phyloP scores from a whole-genome alignment of 1,140 invertebrate genomes.

The Panagrolaimus sp. region DNA sequence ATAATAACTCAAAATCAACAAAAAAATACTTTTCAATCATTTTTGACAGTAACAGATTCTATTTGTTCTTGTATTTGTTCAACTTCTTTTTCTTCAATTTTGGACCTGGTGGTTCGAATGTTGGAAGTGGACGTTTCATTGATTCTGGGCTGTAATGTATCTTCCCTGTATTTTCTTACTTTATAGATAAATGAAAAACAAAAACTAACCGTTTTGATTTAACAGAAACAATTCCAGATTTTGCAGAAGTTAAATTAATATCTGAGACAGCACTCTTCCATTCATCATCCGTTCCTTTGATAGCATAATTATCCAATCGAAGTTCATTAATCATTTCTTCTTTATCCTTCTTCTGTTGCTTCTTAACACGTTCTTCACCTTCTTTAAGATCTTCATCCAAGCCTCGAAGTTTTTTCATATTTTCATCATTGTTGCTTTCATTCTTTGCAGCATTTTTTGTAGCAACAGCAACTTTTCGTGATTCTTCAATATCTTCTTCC shows the following conservation, averaged over 20 bases:
- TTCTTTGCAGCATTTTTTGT: not conserved
- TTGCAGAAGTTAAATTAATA: constrained; percentile 24
- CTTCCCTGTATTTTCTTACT: not conserved
- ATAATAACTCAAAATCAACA: too few relatives aligned
- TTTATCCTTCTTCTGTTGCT: constrained; percentile 32
- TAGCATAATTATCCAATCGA: constrained; percentile 24
- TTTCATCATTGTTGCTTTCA: not conserved
- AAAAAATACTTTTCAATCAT: too few relatives aligned
- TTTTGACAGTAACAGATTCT: constrained; percentile 65
- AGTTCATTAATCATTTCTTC: constrained; percentile 26
- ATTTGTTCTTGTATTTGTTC: constrained; percentile 7
- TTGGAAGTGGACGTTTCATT: constrained; percentile 1
- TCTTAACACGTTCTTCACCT: constrained; percentile 37
- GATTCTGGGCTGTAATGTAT: not conserved
- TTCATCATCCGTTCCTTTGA: constrained; percentile 30
- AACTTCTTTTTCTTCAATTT: constrained; percentile 13
- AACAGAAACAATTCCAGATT: constrained; percentile 32
- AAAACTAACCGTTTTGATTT: constrained; percentile 23
- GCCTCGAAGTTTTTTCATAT: constrained; percentile 56
- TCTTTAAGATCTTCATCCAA: constrained; percentile 37
- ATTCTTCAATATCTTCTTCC: constrained; percentile 4
- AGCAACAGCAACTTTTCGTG: not conserved
- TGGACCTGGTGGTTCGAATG: not conserved
- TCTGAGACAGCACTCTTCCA: constrained; percentile 24
- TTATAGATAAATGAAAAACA: not conserved